These are phyloP conservation scores for Perccottus glenii DNA, from an alignment of 2,113 vertebrate species.

Conservation along the genomic window DNA sequence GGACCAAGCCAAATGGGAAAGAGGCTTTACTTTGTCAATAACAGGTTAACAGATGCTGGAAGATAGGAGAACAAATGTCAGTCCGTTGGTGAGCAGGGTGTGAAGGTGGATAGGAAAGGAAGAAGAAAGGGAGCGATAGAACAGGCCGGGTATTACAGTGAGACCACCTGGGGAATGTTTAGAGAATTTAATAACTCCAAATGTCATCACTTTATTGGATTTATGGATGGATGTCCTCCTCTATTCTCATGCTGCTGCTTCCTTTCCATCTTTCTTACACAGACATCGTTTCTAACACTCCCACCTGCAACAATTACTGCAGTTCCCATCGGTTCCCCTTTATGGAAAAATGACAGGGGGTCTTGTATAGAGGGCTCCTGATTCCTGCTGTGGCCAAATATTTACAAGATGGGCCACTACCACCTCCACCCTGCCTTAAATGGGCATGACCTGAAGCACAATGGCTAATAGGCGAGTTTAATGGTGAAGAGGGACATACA, in stretches of 20 bases:
- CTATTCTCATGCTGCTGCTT: conserved; percentile 18
- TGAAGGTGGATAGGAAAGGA: neutral
- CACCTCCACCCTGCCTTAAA: neutral
- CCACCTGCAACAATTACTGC: conserved; percentile 46
- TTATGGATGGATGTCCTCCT: conserved; percentile 58
- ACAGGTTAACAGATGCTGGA: conserved; percentile 21
- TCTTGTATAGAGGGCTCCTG: conserved; percentile 24
- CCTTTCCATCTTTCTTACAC: conserved; percentile 13
- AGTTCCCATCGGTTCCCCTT: conserved; percentile 20
- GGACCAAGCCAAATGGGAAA: conserved; percentile 3
- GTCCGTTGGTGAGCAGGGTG: conserved; percentile 26
- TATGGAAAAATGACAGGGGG: conserved; percentile 31
- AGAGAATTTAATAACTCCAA: conserved; percentile 74
- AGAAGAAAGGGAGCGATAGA: conserved; percentile 6
- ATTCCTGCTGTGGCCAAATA: conserved; percentile 9
- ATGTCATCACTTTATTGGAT: conserved; percentile 78
- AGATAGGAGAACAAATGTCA: conserved; percentile 20
- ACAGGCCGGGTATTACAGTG: conserved; percentile 56
- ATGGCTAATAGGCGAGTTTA: neutral
- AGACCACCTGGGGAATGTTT: conserved; percentile 72
- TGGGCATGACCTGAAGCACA: neutral
- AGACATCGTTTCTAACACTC: conserved; percentile 7
- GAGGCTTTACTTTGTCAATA: neutral
- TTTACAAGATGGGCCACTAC: conserved; percentile 3
- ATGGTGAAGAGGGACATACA: neutral